Evolutionary conservation across 1,140 invertebrate genomes (phyloP).

Genomic region (Amyelois transitella): DNA sequence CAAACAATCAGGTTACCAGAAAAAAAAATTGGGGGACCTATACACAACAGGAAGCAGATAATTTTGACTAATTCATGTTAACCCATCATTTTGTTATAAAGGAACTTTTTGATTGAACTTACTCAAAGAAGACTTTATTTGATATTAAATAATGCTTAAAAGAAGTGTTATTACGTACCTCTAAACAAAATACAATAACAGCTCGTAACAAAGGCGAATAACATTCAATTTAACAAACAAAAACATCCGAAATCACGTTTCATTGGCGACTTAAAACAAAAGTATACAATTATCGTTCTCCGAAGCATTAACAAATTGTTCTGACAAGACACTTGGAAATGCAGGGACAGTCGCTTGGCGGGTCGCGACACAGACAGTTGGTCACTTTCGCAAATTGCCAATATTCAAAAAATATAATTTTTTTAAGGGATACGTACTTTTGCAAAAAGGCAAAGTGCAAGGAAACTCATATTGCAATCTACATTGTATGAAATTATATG

Average conservation of each 20-base stretch:
- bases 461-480: too few species aligned
- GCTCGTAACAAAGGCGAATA: background rate
- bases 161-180: background rate
- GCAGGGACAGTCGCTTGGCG: background rate
- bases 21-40: too few species aligned
- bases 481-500: too few species aligned
- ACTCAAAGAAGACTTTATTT: background rate
- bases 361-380: too few species aligned
- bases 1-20: too few species aligned
- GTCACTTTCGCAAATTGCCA: too few species aligned
- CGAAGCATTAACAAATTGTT: background rate
- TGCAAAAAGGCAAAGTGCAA: too few species aligned
- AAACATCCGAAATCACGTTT: background rate
- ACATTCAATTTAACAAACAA: background rate
- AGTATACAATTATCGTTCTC: background rate
- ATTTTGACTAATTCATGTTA: too few species aligned
- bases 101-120: background rate
- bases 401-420: background rate
- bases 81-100: too few species aligned
- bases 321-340: background rate
- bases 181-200: background rate
- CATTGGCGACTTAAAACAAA: background rate
- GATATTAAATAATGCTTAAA: too few species aligned
- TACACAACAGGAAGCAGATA: too few species aligned
- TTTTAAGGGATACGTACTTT: too few species aligned